Percentiles rank a stretch among this genome's conserved stretches.
These are phyloP conservation scores for Dascillus cervinus DNA, from an alignment of 2,888 invertebrate genomes.

Conservation along the genomic window DNA sequence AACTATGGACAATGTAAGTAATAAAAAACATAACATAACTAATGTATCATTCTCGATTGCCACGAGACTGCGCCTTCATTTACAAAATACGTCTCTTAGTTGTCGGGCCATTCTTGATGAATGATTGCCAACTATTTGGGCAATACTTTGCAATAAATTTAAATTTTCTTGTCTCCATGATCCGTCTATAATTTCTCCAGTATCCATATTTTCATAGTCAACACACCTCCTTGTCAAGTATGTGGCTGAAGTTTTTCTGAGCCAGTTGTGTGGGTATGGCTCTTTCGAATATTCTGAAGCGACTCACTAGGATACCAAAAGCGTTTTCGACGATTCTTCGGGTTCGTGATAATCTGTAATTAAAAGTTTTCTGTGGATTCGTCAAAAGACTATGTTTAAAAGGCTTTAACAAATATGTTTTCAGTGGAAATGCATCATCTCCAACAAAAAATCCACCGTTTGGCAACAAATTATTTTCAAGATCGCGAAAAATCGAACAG, in stretches of 20 bases:
- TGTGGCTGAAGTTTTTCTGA: slow-evolving; percentile 8
- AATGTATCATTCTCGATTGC: slow-evolving; percentile 12
- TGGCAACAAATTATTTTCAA: slow-evolving; percentile 5
- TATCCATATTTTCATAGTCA: slow-evolving; percentile 11
- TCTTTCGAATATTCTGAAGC: slow-evolving; percentile 15
- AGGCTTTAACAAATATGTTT: slow-evolving; percentile 1
- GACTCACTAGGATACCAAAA: slow-evolving; percentile 11
- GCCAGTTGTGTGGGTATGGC: slow-evolving; percentile 11
- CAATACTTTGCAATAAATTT: slow-evolving; percentile 1
- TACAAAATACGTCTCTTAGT: slow-evolving; percentile 14
- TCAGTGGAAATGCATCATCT: slow-evolving; percentile 2
- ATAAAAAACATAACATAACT: not conserved
- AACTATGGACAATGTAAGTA: not conserved
- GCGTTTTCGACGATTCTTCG: slow-evolving; percentile 14
- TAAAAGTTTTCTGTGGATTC: slow-evolving; percentile 1
- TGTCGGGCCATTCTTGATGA: slow-evolving; percentile 14
- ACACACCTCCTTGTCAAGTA: slow-evolving; percentile 12
- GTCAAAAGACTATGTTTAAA: slow-evolving; percentile 7
- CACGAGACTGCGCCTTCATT: slow-evolving; percentile 16
- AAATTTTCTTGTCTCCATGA: slow-evolving; percentile 13
- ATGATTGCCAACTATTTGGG: slow-evolving; percentile 3
- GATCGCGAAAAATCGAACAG: slow-evolving; percentile 2
- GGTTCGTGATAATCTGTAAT: not conserved
- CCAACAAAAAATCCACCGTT: not conserved
- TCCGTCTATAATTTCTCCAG: slow-evolving; percentile 6